These are phyloP conservation scores for Epinotia brunnichana DNA, from an alignment of 2,888 invertebrate genomes.

Conservation along the genomic window DNA sequence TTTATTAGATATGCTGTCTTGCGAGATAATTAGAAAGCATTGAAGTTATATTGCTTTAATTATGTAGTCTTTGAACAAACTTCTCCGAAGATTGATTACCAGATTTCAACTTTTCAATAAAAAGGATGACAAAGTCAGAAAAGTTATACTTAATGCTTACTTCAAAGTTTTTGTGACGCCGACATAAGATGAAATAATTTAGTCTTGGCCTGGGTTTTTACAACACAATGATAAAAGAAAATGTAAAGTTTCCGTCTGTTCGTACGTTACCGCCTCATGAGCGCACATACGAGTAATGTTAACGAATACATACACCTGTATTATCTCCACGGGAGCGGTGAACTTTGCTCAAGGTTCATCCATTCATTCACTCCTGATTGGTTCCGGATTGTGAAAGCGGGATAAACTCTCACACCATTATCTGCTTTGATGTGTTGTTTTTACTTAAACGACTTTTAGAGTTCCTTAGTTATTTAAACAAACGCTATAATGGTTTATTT, in stretches of 20 bases:
- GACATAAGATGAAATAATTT: too few species aligned
- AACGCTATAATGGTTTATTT: conserved; percentile 24
- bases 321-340: conserved; percentile 57
- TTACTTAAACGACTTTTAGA: conserved; percentile 42
- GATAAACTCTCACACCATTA: conserved; percentile 49
- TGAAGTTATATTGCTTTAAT: too few species aligned
- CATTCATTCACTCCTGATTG: conserved; percentile 66
- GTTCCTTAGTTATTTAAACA: conserved; percentile 25
- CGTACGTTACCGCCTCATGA: conserved; percentile 9
- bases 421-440: conserved; percentile 42
- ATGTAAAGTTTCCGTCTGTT: not conserved
- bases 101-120: too few species aligned
- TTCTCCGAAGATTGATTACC: too few species aligned
- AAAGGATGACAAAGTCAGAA: too few species aligned
- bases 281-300: not conserved
- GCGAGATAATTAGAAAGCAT: not conserved
- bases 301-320: conserved; percentile 31
- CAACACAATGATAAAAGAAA: not conserved
- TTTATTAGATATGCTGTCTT: not conserved
- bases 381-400: conserved; percentile 57
- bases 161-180: too few species aligned
- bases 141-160: too few species aligned
- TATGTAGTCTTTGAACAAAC: too few species aligned
- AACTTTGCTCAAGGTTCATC: conserved; percentile 59
- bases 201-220: not conserved